Percentiles rank a stretch among this genome's conserved stretches.
phyloP scores from a whole-genome alignment of 1,140 invertebrate genomes.

The Belonocnema kinseyi region DNA sequence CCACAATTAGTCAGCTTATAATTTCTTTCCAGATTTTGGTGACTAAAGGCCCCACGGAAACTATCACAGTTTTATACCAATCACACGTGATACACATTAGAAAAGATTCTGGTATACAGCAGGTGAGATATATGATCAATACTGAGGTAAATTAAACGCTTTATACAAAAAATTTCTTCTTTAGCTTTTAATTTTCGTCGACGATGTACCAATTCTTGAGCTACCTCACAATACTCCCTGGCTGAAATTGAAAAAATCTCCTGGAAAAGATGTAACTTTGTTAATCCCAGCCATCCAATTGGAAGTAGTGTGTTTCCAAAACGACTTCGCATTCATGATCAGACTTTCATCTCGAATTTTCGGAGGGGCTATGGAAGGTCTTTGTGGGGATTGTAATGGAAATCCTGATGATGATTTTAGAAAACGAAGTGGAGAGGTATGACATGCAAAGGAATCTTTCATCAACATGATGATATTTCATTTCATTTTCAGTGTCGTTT shows the following conservation, averaged over 20 bases:
- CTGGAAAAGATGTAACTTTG: slow-evolving; percentile 68
- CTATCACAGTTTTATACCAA: slow-evolving; percentile 80
- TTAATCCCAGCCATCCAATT: slow-evolving; percentile 71
- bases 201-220: slow-evolving; percentile 61
- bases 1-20: too few relatives aligned
- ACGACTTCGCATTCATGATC: slow-evolving; percentile 79
- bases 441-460: slow-evolving; percentile 19
- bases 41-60: slow-evolving; percentile 80
- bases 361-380: slow-evolving; percentile 83
- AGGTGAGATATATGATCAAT: slow-evolving; percentile 27
- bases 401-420: slow-evolving; percentile 80
- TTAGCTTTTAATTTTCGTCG: slow-evolving; percentile 58
- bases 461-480: background rate
- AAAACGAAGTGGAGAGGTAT: slow-evolving; percentile 74
- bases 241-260: slow-evolving; percentile 66
- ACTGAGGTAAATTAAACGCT: background rate
- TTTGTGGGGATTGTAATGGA: slow-evolving; percentile 87
- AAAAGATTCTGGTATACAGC: slow-evolving; percentile 46
- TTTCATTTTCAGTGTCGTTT: background rate
- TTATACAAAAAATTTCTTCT: slow-evolving; percentile 13
- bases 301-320: slow-evolving; percentile 58
- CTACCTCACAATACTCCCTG: slow-evolving; percentile 68
- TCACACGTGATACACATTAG: slow-evolving; percentile 79
- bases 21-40: slow-evolving; percentile 40
- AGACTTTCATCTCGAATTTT: slow-evolving; percentile 84